Percentiles rank a stretch among this genome's conserved stretches.
phyloP scores from a whole-genome alignment of 2,888 invertebrate species.

The Eilema sororculum region DNA sequence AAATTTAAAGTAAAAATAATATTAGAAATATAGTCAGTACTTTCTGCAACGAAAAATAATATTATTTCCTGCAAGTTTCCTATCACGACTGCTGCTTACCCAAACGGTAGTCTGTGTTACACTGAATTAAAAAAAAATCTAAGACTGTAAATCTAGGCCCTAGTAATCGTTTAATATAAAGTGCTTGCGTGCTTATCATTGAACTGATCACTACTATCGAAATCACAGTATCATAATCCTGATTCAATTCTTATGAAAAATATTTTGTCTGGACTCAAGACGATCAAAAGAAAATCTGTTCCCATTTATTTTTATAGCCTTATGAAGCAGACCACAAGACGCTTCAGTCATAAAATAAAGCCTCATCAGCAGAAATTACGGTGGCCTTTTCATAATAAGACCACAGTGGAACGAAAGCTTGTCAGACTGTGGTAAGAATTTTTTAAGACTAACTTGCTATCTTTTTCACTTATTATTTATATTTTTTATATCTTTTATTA shows the following conservation, averaged over 20 bases:
- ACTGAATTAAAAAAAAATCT: too few relatives aligned
- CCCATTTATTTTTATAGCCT: not conserved
- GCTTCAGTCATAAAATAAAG: not conserved
- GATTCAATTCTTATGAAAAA: not conserved
- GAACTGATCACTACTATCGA: not conserved
- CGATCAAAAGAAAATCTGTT: not conserved
- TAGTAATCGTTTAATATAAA: too few relatives aligned
- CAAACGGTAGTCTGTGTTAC: too few relatives aligned
- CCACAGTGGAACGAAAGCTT: not conserved
- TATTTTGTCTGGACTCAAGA: constrained; percentile 1
- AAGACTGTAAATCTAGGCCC: not conserved
- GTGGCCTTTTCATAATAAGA: not conserved
- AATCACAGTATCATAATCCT: not conserved
- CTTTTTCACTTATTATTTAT: too few relatives aligned
- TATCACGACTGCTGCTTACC: not conserved
- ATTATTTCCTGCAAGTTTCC: not conserved
- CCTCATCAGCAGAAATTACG: too few relatives aligned
- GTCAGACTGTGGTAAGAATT: too few relatives aligned
- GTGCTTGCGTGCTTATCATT: not conserved
- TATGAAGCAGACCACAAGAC: not conserved
- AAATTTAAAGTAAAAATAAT: not conserved
- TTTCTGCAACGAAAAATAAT: not conserved
- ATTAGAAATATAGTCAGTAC: too few relatives aligned
- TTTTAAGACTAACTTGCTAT: too few relatives aligned
- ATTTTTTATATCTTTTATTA: too few relatives aligned